A percentile compares a stretch with the other conserved stretches of the same genome.
Evolutionary conservation across 2,888 invertebrate species (phyloP).

Genomic region (Dinocampus coccinellae): DNA sequence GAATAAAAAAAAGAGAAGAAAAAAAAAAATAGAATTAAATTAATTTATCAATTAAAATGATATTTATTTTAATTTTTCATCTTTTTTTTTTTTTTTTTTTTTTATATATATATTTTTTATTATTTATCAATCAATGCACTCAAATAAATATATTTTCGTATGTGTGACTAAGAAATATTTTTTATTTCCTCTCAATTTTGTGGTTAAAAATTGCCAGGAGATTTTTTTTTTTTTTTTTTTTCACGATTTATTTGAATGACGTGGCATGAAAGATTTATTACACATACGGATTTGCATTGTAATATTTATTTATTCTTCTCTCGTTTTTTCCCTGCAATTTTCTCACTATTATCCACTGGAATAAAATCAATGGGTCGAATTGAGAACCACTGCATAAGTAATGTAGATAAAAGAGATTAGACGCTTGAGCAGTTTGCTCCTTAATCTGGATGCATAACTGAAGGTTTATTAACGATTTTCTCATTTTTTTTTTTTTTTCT

Average conservation of each 20-base stretch:
- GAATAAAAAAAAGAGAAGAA: no score
- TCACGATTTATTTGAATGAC: background rate
- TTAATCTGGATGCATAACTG: slow-evolving; percentile 51
- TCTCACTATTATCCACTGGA: slow-evolving; percentile 1
- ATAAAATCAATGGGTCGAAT: slow-evolving; percentile 28
- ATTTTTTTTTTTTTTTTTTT: background rate
- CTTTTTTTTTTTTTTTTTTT: no score
- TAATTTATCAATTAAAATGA: no score
- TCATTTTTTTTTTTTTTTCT: slow-evolving; percentile 20
- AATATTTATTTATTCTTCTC: slow-evolving; percentile 15
- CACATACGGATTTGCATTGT: no score
- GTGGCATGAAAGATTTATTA: no score
- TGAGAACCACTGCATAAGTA: slow-evolving; percentile 58
- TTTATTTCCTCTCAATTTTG: no score
- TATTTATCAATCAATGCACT: no score
- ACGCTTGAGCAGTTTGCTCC: slow-evolving; percentile 54
- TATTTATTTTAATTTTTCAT: no score
- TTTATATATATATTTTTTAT: no score
- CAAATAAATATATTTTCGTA: no score
- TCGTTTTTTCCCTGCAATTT: background rate
- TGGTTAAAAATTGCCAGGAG: background rate
- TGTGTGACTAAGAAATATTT: no score
- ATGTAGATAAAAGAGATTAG: slow-evolving; percentile 63
- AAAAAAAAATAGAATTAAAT: no score
- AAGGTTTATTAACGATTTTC: slow-evolving; percentile 60